Evolutionary conservation across 2,888 invertebrate genomes (phyloP).

Genomic region (Oxycera nigricornis): DNA sequence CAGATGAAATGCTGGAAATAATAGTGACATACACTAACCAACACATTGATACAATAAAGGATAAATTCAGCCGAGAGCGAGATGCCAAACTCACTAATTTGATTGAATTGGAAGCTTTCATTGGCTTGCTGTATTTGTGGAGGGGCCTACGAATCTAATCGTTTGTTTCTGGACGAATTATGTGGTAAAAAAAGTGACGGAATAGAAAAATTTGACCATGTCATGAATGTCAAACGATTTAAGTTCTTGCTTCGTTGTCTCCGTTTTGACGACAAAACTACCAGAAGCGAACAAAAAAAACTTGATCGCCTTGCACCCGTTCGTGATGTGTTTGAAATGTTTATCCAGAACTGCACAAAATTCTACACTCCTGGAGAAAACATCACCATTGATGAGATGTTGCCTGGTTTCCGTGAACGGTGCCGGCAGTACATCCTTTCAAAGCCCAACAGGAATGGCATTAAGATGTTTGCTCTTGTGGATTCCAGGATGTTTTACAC

Average conservation of each 20-base stretch:
- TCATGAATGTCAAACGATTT: too few species aligned
- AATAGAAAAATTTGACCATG: background rate
- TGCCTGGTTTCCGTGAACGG: background rate
- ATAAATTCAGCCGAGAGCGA: background rate
- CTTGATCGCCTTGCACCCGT: background rate
- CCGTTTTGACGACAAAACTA: background rate
- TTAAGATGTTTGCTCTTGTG: background rate
- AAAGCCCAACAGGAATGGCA: background rate
- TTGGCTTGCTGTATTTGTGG: background rate
- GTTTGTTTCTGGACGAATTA: background rate
- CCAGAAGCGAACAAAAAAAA: background rate
- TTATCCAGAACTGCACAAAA: background rate
- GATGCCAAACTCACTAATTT: background rate
- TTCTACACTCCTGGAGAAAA: background rate
- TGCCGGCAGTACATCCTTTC: background rate
- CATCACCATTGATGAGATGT: background rate
- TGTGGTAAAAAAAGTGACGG: background rate
- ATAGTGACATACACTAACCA: background rate
- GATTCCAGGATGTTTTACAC: background rate
- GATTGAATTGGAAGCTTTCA: background rate
- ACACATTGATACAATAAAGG: background rate
- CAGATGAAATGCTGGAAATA: background rate
- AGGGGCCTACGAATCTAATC: background rate
- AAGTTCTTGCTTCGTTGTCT: background rate
- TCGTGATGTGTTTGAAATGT: background rate